Evolutionary conservation across 2,797 vertebrate species (phyloP).

Genomic region (Lagothrix lagotricha): DNA sequence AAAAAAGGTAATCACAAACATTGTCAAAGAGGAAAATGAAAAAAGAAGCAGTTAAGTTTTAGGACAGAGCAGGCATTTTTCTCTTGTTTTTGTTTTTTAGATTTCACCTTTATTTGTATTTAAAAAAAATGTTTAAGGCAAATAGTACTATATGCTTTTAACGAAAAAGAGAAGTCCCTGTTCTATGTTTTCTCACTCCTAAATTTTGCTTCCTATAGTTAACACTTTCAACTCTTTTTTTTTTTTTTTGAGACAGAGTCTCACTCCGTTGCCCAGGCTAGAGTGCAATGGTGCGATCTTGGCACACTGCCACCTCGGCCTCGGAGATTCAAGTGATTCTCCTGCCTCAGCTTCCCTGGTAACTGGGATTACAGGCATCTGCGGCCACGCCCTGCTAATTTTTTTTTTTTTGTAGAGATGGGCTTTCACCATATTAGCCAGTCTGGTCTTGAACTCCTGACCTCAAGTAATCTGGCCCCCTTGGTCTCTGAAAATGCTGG

Average conservation of each 20-base stretch:
- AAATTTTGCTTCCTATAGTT: not conserved
- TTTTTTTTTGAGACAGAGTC: no score
- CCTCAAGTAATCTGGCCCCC: no score
- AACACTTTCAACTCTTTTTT: not conserved
- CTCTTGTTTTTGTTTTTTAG: not conserved
- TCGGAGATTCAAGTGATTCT: no score
- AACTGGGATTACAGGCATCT: no score
- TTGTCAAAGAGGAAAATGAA: not conserved
- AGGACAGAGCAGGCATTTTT: not conserved
- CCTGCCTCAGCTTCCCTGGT: no score
- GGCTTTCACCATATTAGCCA: no score
- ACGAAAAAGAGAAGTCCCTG: not conserved
- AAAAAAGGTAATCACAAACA: not conserved
- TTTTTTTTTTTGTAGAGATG: no score
- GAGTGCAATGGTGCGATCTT: rapidly evolving
- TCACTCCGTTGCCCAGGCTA: no score
- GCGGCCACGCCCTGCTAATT: no score
- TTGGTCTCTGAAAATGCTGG: no score
- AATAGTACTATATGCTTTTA: not conserved
- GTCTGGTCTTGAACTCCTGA: no score
- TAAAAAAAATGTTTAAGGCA: not conserved
- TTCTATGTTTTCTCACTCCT: not conserved
- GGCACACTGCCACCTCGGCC: no score
- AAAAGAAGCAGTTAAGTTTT: not conserved
- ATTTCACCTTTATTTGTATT: not conserved